Evolutionary conservation across 2,797 vertebrate species (phyloP).

Genomic region (Prunella strophiata): DNA sequence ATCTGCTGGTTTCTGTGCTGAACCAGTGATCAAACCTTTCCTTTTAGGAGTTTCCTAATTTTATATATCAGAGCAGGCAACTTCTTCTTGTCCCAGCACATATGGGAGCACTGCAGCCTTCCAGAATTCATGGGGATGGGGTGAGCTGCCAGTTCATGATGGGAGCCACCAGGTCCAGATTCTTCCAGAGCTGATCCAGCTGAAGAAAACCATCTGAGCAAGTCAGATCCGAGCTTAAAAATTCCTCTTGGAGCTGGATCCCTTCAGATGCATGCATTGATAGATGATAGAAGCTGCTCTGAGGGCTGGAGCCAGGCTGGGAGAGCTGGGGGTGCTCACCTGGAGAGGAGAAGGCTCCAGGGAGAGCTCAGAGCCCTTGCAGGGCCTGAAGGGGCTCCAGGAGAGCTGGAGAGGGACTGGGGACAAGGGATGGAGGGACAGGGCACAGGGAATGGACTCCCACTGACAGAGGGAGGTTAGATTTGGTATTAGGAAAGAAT

Average conservation of each 20-base stretch:
- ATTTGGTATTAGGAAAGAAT: no score
- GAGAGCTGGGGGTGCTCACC: accelerated
- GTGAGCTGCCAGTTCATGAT: neutral
- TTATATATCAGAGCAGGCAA: accelerated
- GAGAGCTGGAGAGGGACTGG: neutral
- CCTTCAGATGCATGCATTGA: neutral
- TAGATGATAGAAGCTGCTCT: neutral
- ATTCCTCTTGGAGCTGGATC: neutral
- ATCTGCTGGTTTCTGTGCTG: neutral
- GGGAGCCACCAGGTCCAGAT: neutral
- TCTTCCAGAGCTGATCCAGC: neutral
- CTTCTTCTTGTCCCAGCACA: neutral
- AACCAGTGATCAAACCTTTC: neutral
- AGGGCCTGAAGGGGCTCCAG: neutral
- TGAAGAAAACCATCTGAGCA: neutral
- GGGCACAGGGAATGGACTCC: neutral
- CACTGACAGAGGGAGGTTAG: neutral
- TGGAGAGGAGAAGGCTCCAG: neutral
- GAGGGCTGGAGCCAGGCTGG: neutral
- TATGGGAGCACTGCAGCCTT: neutral
- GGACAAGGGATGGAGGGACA: no score
- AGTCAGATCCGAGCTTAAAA: neutral
- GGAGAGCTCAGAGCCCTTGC: accelerated
- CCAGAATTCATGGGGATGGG: neutral
- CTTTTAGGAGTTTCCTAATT: neutral